These are phyloP conservation scores for Merodon equestris DNA, from an alignment of 2,888 invertebrate genomes.

Conservation along the genomic window DNA sequence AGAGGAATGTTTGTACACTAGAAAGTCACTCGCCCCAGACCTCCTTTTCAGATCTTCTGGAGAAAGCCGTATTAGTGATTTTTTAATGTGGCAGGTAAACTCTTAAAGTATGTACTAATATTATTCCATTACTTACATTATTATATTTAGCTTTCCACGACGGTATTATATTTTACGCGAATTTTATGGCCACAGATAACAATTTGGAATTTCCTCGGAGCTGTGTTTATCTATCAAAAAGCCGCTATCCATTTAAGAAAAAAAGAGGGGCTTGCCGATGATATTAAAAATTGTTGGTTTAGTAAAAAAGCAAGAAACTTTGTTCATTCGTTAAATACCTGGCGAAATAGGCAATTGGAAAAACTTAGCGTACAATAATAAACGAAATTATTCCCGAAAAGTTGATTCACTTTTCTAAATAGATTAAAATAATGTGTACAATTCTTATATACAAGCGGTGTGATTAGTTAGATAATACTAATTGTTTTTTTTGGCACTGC, in stretches of 20 bases:
- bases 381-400: too few relatives aligned
- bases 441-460: too few relatives aligned
- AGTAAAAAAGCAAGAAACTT: too few relatives aligned
- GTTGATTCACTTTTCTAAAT: too few relatives aligned
- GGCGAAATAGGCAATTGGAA: too few relatives aligned
- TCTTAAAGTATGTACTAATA: neutral
- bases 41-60: slow-evolving; percentile 97
- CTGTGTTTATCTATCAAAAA: slow-evolving; percentile 91
- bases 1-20: slow-evolving; percentile 87
- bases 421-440: too few relatives aligned
- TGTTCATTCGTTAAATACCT: too few relatives aligned
- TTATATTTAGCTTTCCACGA: slow-evolving; percentile 83
- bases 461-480: too few relatives aligned
- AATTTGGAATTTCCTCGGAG: slow-evolving; percentile 93
- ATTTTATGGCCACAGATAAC: slow-evolving; percentile 98
- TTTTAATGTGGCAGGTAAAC: slow-evolving; percentile 96
- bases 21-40: slow-evolving; percentile 89
- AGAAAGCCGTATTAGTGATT: slow-evolving; percentile 95
- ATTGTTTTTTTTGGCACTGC: too few relatives aligned
- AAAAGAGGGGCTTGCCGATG: slow-evolving; percentile 46
- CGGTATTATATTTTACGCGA: slow-evolving; percentile 91
- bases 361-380: too few relatives aligned
- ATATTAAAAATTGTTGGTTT: too few relatives aligned
- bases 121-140: slow-evolving; percentile 42
- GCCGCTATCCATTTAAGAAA: slow-evolving; percentile 70